Evolutionary conservation across 2,797 vertebrate species (phyloP).

Genomic region (Pristis pectinata): DNA sequence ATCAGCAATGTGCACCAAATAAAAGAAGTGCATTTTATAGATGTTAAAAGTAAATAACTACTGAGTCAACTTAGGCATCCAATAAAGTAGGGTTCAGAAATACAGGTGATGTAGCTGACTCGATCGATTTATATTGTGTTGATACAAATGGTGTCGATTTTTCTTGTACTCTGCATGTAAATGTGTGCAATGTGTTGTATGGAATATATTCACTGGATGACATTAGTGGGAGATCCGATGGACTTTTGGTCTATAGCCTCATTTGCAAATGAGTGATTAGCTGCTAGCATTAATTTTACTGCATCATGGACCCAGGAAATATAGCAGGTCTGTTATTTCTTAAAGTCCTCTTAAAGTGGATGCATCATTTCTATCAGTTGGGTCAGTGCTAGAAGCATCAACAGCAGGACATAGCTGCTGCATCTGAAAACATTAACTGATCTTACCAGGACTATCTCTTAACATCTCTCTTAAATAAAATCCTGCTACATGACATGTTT

Average conservation of each 20-base stretch:
- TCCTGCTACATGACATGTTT: background rate
- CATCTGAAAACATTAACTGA: background rate
- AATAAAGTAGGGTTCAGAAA: background rate
- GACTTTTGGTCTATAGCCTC: background rate
- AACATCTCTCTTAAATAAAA: background rate
- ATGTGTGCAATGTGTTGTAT: background rate
- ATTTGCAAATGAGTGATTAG: background rate
- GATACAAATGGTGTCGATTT: background rate
- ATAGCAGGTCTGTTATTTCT: background rate
- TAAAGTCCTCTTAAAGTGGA: background rate
- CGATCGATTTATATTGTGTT: background rate
- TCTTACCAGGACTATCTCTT: background rate
- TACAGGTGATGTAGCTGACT: background rate
- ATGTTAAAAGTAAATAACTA: slow-evolving; percentile 15
- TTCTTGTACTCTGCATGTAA: background rate
- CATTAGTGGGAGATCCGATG: too few relatives aligned
- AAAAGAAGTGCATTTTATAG: slow-evolving; percentile 21
- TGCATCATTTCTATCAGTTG: background rate
- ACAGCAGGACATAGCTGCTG: background rate
- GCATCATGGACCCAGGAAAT: background rate
- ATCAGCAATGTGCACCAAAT: slow-evolving; percentile 1
- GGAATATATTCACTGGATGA: background rate
- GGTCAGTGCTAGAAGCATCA: too few relatives aligned
- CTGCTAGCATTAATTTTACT: background rate
- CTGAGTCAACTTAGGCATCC: slow-evolving; percentile 4